phyloP scores from a whole-genome alignment of 2,888 invertebrate genomes.

The Ochropleura leucogaster region DNA sequence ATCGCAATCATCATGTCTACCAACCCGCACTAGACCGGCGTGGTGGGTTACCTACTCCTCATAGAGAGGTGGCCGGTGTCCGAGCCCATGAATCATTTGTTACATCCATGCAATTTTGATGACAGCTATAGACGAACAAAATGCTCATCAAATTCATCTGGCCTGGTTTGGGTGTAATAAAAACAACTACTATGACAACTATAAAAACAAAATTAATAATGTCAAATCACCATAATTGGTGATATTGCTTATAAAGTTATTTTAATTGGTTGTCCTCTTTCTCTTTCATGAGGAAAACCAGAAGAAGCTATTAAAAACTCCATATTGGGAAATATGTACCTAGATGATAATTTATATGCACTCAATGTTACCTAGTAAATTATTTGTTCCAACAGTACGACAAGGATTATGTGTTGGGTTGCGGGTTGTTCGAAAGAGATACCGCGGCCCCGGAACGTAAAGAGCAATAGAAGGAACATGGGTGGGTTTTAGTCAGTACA shows the following conservation, averaged over 20 bases:
- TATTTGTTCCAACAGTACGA: neutral
- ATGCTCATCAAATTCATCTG: neutral
- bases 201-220: neutral
- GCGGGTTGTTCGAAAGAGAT: too few relatives aligned
- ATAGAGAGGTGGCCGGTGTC: neutral
- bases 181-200: neutral
- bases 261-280: neutral
- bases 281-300: neutral
- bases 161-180: neutral
- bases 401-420: neutral
- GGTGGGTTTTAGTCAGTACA: too few relatives aligned
- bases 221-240: neutral
- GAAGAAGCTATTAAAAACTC: neutral
- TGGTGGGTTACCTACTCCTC: neutral
- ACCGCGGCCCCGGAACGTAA: too few relatives aligned
- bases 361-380: neutral
- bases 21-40: too few relatives aligned
- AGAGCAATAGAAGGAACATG: too few relatives aligned
- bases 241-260: neutral
- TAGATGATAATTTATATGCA: neutral
- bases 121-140: neutral
- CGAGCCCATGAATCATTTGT: neutral
- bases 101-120: neutral
- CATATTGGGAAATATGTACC: neutral
- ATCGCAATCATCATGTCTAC: too few relatives aligned